Evolutionary conservation across 2,797 vertebrate genomes (phyloP).

Genomic region (Ibycter americanus): DNA sequence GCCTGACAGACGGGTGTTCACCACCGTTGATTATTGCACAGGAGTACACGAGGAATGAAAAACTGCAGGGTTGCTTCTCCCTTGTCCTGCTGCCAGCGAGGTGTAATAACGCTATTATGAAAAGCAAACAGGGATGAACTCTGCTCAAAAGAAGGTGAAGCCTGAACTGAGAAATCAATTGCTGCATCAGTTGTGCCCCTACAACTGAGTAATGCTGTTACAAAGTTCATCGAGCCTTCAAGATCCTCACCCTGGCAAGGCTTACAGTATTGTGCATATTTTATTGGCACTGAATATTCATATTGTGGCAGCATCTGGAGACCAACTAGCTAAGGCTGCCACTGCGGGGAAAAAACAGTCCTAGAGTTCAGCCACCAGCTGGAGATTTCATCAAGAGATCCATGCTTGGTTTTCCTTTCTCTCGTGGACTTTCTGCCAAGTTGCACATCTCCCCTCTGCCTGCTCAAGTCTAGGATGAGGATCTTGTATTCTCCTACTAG

Average conservation of each 20-base stretch:
- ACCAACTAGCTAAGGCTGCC: background rate
- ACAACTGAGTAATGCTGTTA: conserved; percentile 13
- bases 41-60: background rate
- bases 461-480: background rate
- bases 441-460: background rate
- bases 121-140: conserved; percentile 54
- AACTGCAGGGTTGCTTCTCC: background rate
- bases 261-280: background rate
- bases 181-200: conserved; percentile 37
- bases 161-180: conserved; percentile 50
- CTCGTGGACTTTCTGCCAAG: background rate
- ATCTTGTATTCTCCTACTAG: background rate
- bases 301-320: background rate
- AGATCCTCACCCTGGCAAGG: background rate
- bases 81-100: conserved; percentile 45
- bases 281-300: conserved; percentile 17
- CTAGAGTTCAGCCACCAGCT: background rate
- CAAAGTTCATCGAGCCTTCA: conserved; percentile 25
- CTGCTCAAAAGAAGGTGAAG: conserved; percentile 33
- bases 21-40: background rate
- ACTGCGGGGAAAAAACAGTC: background rate
- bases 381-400: background rate
- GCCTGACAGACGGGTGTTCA: background rate
- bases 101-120: conserved; percentile 43
- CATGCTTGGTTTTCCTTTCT: background rate